Base-by-base conservation (phyloP, 2,888 invertebrate species). In the Actias luna region DNA sequence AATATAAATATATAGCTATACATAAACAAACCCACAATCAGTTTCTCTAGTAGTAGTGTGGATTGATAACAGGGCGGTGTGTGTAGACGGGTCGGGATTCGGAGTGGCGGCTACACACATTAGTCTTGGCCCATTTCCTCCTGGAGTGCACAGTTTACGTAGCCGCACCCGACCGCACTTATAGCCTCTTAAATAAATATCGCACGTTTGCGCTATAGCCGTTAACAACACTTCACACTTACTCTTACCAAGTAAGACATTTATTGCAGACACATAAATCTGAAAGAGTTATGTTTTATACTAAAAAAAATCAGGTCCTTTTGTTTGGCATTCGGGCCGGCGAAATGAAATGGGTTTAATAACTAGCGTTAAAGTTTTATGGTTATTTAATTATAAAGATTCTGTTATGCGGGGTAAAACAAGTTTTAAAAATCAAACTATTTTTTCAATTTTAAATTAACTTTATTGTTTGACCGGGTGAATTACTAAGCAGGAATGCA, bases 191-290 rank as follows among this genome's bases (percentile, higher is more conserved):
- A 89, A 92, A 92, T 92, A 92, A 92, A 92, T 92, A 92, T 80
- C 82, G 80, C 88, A 87, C 90, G 87, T 88, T 88, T 88, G 83
- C 75, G 83, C 84, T 77, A 88, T 88, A 82, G 85, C 84, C 78
- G 73, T 83, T 82, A 86, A 91, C 90, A 89, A 84, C 86, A 84
- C 86, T 90, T 88, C 84, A 91, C 91, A 90, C 92, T 92, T 83
- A 87, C 82, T 84, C 79, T 74, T 71, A 71, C 72, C 69, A 69
- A 70, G 76, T 66, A 70, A 70, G 75, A 80, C 79, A 86, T 88
- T 87, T 89, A 90, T 89, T 73, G 83, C 77, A 72, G 74, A 73
- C 77, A 74, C 82, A 84, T 87, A 87, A 87, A 87, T 85, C 84
- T 77, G 74, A 67, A 75, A 71, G 77, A 84, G 86, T 88, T 87